Base-by-base conservation (phyloP, 2,797 vertebrate species). In the Lates japonicus region DNA sequence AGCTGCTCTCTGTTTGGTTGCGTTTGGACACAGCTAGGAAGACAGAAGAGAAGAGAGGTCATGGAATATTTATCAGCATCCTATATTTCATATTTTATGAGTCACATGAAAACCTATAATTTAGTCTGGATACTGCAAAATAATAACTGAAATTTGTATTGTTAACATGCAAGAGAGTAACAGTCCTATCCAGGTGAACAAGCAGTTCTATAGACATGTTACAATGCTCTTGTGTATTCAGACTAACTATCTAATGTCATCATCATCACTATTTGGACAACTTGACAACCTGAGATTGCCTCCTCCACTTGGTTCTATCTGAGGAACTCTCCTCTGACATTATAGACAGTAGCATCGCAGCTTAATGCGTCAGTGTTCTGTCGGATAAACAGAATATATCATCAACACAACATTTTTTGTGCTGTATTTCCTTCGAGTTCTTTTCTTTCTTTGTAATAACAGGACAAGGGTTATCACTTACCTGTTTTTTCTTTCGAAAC, bases 281-380 rank as follows among this genome's bases (percentile, higher is more conserved):
- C 65, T 86, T 85, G n/a, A n/a, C n/a, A n/a, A 99, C 98, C 96
- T 99, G 98, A 99, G 92, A 87, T 97, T 84, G n/a, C 95, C 92
- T 91, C 93, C 95, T 92, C 96, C 95, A 97, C 82, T 70, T 70
- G 91, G 70, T 97, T 96, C 98, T 98, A 99, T 82, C 95, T 95
- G 25, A 99, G 92, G 90, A 99, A 99, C 81, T 97, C 95, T 89
- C 98, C 98, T 82, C 86, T 94, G 72, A 95, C 94, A 87, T 97
- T 96, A 89, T 98, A 99, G 12, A 97, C 95, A 74, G 98, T 97
- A 90, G 97, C 96, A 87, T n/a, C 96, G 79, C 89, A 99, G 95
- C 62, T 94, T 94, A 72, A 99, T 94, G n/a, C n/a, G 71, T 97
- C 96, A 85, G 95, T 94, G 92, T 96, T 96, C 97, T 98, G 85